Base-by-base conservation (phyloP, 2,797 vertebrate genomes). In the Emys orbicularis region DNA sequence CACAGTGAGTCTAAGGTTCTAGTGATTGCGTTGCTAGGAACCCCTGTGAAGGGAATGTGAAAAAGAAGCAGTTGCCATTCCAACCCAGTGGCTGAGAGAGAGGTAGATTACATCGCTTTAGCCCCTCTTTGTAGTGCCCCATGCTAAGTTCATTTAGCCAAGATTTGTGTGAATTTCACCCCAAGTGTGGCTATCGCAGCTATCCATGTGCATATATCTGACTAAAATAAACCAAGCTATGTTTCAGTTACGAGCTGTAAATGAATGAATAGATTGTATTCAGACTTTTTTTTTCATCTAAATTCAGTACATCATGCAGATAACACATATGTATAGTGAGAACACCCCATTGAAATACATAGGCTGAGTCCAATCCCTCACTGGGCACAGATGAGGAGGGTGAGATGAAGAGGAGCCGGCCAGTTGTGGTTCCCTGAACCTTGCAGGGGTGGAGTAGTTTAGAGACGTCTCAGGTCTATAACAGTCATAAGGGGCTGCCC, bases 21-120 rank as follows among this genome's bases (percentile, higher is more conserved):
- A 41, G 37, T 72, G 10, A 72, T 41, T 41, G 10, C 23, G 21
- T 41, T 25, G 19, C 68, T 72, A 25, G 18, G 19, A 23, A 21
- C 37, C n/a, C 68, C 10, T 72, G 9, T 72, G 19, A 72, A 41
- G 68, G 37, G 68, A 12, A 41, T 72, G n/a, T 23, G n/a, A 12
- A 41, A 68, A 12, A 72, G 37, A 72, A 84, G 84, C 8, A 2
- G 65, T 90, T 90, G 50, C 1, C 5, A 79, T 97, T 96, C 72
- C 81, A 90, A 2, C 59, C 88, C 44, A 12, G 57, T 90, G 74
- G 6, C 68, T 85, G 57, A 72, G 68, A 50, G 53, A 92, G 89
- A 79, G 90, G 79, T 77, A 86, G 50, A n/a, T 37, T 88, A 88
- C 87, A 90, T 95, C 90, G 72, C 94, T 72, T 86, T 92, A 87